Evolutionary conservation across 2,113 vertebrate species (phyloP).

Genomic region (Sterrhoptilus dennistouni): DNA sequence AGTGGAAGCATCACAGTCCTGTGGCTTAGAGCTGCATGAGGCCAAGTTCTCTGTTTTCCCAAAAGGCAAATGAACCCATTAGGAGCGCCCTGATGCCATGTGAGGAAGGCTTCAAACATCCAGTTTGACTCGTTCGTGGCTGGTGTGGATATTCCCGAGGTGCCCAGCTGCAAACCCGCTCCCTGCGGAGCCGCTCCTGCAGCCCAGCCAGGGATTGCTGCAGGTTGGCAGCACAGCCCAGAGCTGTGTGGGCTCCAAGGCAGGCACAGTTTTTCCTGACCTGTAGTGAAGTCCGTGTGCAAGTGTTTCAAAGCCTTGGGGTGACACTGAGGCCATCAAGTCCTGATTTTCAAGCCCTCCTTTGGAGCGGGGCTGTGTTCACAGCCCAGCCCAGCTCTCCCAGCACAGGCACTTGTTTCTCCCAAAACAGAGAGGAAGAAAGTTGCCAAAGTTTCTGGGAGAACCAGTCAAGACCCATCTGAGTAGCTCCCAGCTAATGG

Average conservation of each 20-base stretch:
- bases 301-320: not conserved
- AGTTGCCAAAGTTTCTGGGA: constrained; percentile 41
- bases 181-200: fast-evolving
- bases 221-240: not conserved
- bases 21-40: not conserved
- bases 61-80: constrained; percentile 21
- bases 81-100: constrained; percentile 4
- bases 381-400: not conserved
- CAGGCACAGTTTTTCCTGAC: not conserved
- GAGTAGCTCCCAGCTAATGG: constrained; percentile 31
- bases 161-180: not conserved
- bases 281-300: not conserved
- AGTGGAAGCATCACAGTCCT: not conserved
- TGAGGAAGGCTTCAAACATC: constrained; percentile 18
- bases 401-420: constrained; percentile 24
- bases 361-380: not conserved
- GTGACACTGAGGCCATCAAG: not conserved
- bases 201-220: not conserved
- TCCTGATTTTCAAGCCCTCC: not conserved
- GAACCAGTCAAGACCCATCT: constrained; percentile 64
- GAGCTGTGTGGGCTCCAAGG: not conserved
- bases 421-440: constrained; percentile 28
- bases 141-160: not conserved
- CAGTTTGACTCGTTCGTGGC: constrained; percentile 3
- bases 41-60: constrained; percentile 15